Base-by-base conservation (phyloP, 2,113 vertebrate genomes). In the Pterocles gutturalis region DNA sequence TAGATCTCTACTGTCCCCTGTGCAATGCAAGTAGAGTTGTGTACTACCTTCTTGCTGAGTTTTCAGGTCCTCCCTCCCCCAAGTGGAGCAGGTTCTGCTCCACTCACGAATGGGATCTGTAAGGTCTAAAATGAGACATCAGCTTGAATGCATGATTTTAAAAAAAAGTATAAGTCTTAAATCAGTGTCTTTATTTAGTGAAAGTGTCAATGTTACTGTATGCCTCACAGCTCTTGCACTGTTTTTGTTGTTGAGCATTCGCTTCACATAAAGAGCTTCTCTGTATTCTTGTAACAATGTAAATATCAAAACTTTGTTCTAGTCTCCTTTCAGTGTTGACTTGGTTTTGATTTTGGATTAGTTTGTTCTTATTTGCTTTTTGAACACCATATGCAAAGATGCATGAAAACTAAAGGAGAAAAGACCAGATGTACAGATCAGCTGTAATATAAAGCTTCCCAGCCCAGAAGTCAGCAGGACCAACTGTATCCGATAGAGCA, bases 381-480 rank as follows among this genome's bases (percentile, higher is more conserved):
- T 94, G 84, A 93, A n/a, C 46, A 76, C n/a, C 34, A 55, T 79
- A n/a, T 83, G 75, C 67, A 89, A 78, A 92, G 46, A 82, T 45
- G 36, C 41, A 57, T 58, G 61, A 75, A 97, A 94, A 48, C 22
- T 31, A 6, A 64, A 84, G 62, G 69, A 89, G 77, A 72, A 90
- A 88, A 89, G 36, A 85, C 61, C 34, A 85, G 80, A 82, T 92
- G 80, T 86, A 87, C 55, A 12, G 76, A 80, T 96, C 83, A 93
- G 25, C 75, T 86, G 28, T 91, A 85, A 87, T 26, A 45, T 53
- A 93, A 61, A 94, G 49, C 33, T 83, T 53, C 57, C 33, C 61
- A 92, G 69, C 15, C 77, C 77, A 20, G 58, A 94, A 95, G 83
- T 62, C 36, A 29, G 75, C 76, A 69, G 64, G 84, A 80, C 49